phyloP scores from a whole-genome alignment of 2,888 invertebrate genomes.

The Aleiodes alternator region DNA sequence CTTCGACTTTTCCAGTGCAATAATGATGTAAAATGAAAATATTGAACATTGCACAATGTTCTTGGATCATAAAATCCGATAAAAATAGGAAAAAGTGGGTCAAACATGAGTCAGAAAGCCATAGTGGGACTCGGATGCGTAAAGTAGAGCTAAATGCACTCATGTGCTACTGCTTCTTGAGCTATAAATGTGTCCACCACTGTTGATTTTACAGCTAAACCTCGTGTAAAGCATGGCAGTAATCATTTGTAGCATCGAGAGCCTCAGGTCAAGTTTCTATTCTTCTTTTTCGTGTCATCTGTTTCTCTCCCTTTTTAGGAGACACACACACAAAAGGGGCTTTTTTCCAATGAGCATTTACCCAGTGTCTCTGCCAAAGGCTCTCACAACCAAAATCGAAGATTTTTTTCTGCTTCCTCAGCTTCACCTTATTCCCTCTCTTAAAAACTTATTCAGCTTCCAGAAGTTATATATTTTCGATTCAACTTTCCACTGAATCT shows the following conservation, averaged over 20 bases:
- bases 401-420: background rate
- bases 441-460: background rate
- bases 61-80: background rate
- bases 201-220: conserved; percentile 48
- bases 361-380: conserved; percentile 21
- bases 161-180: conserved; percentile 61
- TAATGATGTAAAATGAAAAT: no score
- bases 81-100: conserved; percentile 50
- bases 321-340: background rate
- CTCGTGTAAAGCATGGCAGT: conserved; percentile 36
- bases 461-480: background rate
- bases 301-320: conserved; percentile 21
- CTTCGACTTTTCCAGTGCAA: no score
- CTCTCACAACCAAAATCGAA: conserved; percentile 11
- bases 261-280: conserved; percentile 36
- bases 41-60: no score
- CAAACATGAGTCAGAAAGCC: conserved; percentile 50
- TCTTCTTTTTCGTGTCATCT: conserved; percentile 4
- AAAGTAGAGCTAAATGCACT: conserved; percentile 63
- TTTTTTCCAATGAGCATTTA: conserved; percentile 1
- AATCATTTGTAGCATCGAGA: conserved; percentile 21
- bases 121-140: conserved; percentile 60
- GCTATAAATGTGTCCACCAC: conserved; percentile 59
- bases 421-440: conserved; percentile 15
- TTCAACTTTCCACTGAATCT: background rate